Evolutionary conservation across 2,113 vertebrate genomes (phyloP).

Genomic region (Eira barbara): DNA sequence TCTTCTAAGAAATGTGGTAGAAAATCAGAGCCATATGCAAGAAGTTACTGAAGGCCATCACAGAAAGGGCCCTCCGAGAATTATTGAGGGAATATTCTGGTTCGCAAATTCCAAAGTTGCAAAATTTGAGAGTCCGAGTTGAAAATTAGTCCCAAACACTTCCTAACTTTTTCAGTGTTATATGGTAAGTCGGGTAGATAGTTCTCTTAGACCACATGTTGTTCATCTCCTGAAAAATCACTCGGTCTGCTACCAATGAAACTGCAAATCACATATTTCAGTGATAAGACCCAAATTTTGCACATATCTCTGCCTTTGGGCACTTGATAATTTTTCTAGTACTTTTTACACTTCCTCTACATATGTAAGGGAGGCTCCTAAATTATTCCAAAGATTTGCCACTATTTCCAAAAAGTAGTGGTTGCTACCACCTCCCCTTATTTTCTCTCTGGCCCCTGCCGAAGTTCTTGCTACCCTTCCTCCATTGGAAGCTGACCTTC

Average conservation of each 20-base stretch:
- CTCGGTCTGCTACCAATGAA: neutral
- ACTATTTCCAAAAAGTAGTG: neutral
- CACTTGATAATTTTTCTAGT: neutral
- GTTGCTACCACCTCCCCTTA: neutral
- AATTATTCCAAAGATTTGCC: neutral
- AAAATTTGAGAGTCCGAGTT: neutral
- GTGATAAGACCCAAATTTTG: neutral
- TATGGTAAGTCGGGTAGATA: neutral
- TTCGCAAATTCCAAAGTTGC: neutral
- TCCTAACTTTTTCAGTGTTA: neutral
- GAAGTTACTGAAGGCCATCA: neutral
- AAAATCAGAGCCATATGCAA: neutral
- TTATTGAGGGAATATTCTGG: neutral
- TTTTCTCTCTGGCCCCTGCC: neutral
- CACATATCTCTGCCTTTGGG: accelerated
- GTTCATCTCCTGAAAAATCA: neutral
- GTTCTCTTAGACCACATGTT: neutral
- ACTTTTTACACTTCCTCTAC: neutral
- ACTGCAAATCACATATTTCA: neutral
- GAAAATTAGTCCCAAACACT: neutral
- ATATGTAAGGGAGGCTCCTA: neutral
- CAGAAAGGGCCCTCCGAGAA: neutral
- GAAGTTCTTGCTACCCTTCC: neutral
- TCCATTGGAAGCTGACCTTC: neutral
- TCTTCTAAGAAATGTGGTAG: neutral